Percentiles rank a stretch among this genome's conserved stretches.
phyloP scores from a whole-genome alignment of 1,140 invertebrate species.

The Vollenhovia emeryi region DNA sequence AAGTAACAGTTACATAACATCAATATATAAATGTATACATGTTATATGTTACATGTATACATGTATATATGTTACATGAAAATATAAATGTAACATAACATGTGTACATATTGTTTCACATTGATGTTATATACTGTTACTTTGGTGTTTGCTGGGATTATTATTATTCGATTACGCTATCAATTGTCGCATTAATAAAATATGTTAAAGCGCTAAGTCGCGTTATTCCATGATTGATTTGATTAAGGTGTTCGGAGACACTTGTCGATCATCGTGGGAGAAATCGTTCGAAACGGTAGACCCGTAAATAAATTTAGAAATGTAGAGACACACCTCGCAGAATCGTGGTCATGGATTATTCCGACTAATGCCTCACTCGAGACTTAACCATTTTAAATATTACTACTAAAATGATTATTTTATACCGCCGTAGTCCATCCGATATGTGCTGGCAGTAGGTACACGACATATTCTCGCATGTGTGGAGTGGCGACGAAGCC shows the following conservation, averaged over 20 bases:
- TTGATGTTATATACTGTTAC: too few species aligned
- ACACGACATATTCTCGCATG: conserved; percentile 48
- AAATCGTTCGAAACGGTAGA: neutral
- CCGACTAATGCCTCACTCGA: conserved; percentile 81
- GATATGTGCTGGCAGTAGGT: conserved; percentile 18
- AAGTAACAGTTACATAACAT: too few species aligned
- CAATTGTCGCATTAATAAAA: neutral
- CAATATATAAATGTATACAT: too few species aligned
- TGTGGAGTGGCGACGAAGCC: conserved; percentile 15
- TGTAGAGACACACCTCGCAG: neutral
- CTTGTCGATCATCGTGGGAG: neutral
- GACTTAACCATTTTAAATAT: conserved; percentile 81
- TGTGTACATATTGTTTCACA: too few species aligned
- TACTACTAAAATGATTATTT: conserved; percentile 80
- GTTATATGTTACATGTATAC: too few species aligned
- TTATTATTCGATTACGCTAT: neutral
- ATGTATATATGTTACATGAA: too few species aligned
- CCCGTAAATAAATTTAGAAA: conserved; percentile 53
- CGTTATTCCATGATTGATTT: neutral
- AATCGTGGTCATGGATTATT: conserved; percentile 77
- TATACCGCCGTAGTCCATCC: conserved; percentile 72
- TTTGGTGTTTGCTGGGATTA: too few species aligned
- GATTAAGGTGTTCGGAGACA: neutral
- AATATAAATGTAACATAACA: too few species aligned
- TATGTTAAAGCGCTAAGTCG: neutral